These are phyloP conservation scores for Meandrusa payeni DNA, from an alignment of 2,888 invertebrate species.

Conservation along the genomic window DNA sequence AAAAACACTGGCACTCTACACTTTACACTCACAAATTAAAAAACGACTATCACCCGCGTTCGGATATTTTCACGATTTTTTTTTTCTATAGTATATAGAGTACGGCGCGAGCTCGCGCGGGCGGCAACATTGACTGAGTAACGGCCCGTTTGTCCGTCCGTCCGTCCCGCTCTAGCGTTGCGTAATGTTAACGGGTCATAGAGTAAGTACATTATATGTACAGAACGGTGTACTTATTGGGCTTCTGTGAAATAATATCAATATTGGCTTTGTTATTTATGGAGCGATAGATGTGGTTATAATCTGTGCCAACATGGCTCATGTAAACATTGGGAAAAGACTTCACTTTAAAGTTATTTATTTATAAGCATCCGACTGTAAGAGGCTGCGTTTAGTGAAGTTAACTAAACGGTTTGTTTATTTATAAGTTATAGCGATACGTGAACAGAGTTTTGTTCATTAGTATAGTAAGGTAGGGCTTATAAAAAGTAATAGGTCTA, in stretches of 20 bases:
- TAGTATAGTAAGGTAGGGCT: too few species aligned
- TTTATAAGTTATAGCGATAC: too few species aligned
- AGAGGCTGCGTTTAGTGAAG: too few species aligned
- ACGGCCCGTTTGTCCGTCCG: conserved; percentile 47
- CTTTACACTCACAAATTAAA: conserved; percentile 14
- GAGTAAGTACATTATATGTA: conserved; percentile 59
- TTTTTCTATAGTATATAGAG: conserved; percentile 30
- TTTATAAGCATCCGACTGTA: too few species aligned
- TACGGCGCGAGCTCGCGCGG: conserved; percentile 51
- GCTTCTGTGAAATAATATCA: conserved; percentile 19
- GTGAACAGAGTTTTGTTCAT: too few species aligned
- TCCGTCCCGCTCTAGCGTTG: conserved; percentile 62
- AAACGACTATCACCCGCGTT: conserved; percentile 33
- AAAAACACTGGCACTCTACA: conserved; percentile 12
- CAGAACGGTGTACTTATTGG: conserved; percentile 43
- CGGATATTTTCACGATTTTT: conserved; percentile 31
- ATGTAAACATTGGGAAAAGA: too few species aligned
- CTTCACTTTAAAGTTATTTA: too few species aligned
- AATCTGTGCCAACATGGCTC: background rate
- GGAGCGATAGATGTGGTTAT: background rate
- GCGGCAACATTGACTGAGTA: conserved; percentile 48
- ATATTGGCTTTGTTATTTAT: conserved; percentile 22
- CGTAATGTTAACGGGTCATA: conserved; percentile 75
- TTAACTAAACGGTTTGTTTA: too few species aligned
- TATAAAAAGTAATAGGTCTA: too few species aligned